Percentiles rank a stretch among this genome's conserved stretches.
Conservation (phyloP, 2,113 vertebrate genomes). For the Phrynosoma blainvillii region DNA sequence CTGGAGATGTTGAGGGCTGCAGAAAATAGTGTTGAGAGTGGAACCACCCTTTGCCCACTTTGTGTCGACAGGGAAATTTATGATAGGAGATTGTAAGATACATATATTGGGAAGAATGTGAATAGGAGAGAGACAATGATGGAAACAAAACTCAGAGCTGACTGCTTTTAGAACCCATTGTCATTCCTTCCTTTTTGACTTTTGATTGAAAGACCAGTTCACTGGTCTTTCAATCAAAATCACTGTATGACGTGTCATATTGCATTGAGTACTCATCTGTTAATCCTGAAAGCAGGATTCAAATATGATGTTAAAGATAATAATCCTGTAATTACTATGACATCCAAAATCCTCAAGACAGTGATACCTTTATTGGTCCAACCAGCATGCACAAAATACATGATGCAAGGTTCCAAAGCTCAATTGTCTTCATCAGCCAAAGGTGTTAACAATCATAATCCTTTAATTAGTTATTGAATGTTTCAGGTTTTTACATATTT, state of each 20-base stretch:
- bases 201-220: constrained; percentile 17
- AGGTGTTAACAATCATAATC: background rate
- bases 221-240: too few species aligned
- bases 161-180: constrained; percentile 15
- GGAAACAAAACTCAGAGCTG: background rate
- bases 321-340: too few species aligned
- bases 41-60: constrained; percentile 12
- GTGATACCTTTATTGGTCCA: too few species aligned
- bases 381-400: too few species aligned
- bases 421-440: background rate
- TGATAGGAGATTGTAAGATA: constrained; percentile 64
- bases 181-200: background rate
- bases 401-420: too few species aligned
- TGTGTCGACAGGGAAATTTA: constrained; percentile 60
- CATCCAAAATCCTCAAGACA: too few species aligned
- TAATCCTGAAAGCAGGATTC: background rate
- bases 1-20: too few species aligned
- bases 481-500: background rate
- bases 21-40: too few species aligned
- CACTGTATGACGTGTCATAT: background rate
- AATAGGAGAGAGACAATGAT: constrained; percentile 47
- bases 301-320: background rate
- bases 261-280: background rate
- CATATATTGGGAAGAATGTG: constrained; percentile 48
- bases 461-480: background rate